phyloP scores from a whole-genome alignment of 2,797 vertebrate genomes.

The Takifugu ocellatus region DNA sequence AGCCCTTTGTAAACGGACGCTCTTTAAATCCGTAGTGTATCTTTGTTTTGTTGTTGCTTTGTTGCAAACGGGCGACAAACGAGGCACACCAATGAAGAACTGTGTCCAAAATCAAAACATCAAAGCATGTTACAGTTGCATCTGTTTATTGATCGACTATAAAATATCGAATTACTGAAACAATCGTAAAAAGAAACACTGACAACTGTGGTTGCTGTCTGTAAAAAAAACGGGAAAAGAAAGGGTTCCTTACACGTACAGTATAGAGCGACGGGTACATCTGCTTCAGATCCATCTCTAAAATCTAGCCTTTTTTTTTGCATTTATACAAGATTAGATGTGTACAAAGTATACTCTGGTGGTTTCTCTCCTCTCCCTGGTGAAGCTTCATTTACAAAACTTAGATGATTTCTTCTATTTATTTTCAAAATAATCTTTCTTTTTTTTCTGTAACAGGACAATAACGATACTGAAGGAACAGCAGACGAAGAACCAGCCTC shows the following conservation, averaged over 20 bases:
- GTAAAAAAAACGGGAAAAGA: conserved; percentile 71
- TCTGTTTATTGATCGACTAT: conserved; percentile 82
- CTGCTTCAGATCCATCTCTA: conserved; percentile 62
- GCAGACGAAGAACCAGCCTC: conserved; percentile 84
- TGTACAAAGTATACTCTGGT: conserved; percentile 81
- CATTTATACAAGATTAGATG: conserved; percentile 80
- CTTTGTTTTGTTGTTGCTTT: no score
- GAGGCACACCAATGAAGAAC: no score
- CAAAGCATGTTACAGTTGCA: conserved; percentile 53
- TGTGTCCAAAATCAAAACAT: background rate
- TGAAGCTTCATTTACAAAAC: conserved; percentile 83
- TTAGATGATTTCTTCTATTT: conserved; percentile 68
- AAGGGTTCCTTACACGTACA: conserved; percentile 67
- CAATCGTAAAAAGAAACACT: conserved; percentile 81
- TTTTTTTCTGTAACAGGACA: conserved; percentile 76
- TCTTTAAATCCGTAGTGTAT: no score
- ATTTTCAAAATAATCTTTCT: conserved; percentile 79
- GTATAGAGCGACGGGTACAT: conserved; percentile 75
- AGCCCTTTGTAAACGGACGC: no score
- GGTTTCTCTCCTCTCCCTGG: conserved; percentile 58
- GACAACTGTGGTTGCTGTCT: conserved; percentile 76
- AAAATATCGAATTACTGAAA: conserved; percentile 83
- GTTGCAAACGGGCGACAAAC: no score
- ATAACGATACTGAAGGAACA: conserved; percentile 77
- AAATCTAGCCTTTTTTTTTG: conserved; percentile 62